Percentiles rank a stretch among this genome's conserved stretches.
Conservation (phyloP, 2,113 vertebrate species). For the Sphyrna mokarran region DNA sequence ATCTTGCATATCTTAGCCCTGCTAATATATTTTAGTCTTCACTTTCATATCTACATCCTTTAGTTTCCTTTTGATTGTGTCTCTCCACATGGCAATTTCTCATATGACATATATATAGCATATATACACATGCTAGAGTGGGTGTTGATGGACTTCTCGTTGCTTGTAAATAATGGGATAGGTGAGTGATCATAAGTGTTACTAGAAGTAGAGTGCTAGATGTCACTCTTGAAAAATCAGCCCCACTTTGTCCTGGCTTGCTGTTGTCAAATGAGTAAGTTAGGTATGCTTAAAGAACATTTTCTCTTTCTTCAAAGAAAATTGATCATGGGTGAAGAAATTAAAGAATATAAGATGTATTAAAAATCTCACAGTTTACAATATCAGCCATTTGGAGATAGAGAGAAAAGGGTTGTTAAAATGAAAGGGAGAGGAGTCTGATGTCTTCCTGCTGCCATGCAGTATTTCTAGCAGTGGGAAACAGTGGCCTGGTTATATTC, state of each 20-base stretch:
- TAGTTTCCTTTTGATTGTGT: neutral
- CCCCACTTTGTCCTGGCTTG: neutral
- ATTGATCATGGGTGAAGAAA: neutral
- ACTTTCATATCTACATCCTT: neutral
- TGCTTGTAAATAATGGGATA: neutral
- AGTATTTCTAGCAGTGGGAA: too few species aligned
- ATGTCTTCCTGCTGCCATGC: too few species aligned
- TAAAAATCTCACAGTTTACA: neutral
- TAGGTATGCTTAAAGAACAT: neutral
- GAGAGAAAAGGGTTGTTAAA: too few species aligned
- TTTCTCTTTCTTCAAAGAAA: neutral
- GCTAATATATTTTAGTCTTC: neutral
- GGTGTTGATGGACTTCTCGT: neutral
- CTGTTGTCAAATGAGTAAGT: neutral
- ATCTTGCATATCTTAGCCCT: neutral
- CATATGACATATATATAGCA: neutral
- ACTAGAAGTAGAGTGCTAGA: neutral
- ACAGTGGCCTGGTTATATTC: too few species aligned
- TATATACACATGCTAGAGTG: neutral
- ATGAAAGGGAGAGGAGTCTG: too few species aligned
- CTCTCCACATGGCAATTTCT: neutral
- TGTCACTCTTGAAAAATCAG: neutral
- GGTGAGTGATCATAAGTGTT: neutral
- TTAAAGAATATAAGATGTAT: neutral
- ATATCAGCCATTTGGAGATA: too few species aligned